phyloP scores from a whole-genome alignment of 2,888 invertebrate genomes.

The Dascillus cervinus region DNA sequence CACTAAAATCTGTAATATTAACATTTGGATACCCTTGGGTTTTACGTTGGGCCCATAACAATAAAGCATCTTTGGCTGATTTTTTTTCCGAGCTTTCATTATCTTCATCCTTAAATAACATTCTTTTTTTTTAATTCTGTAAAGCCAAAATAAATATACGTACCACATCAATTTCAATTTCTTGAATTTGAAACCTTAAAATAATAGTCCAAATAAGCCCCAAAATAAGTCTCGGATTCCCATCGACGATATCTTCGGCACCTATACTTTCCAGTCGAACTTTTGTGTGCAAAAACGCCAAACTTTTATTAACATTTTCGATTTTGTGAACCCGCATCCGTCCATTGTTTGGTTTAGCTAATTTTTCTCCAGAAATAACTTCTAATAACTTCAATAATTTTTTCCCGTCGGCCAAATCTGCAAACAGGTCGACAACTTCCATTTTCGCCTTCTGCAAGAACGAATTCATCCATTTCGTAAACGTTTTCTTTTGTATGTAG shows the following conservation, averaged over 20 bases:
- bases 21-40: conserved; percentile 90
- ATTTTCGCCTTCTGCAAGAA: conserved; percentile 92
- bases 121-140: not conserved
- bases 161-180: conserved; percentile 94
- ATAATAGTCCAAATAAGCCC: conserved; percentile 99
- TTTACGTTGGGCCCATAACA: conserved; percentile 98
- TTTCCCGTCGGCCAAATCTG: conserved; percentile 91
- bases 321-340: conserved; percentile 97
- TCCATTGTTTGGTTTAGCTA: conserved; percentile 94
- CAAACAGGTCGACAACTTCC: conserved; percentile 97
- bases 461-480: conserved; percentile 99
- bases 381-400: conserved; percentile 88
- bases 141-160: conserved; percentile 42
- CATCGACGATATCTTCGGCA: conserved; percentile 98
- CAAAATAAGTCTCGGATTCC: conserved; percentile 92
- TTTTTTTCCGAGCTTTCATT: conserved; percentile 96
- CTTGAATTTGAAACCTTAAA: conserved; percentile 96
- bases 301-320: conserved; percentile 96
- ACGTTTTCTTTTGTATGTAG: conserved; percentile 99
- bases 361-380: conserved; percentile 96
- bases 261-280: conserved; percentile 96
- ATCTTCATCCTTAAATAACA: conserved; percentile 70
- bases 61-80: conserved; percentile 95
- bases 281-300: conserved; percentile 94
- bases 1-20: conserved; percentile 82